Evolutionary conservation across 2,888 invertebrate species (phyloP), one percentile per base, ranked within the genome.

Genomic region (Pteria penguin): DNA sequence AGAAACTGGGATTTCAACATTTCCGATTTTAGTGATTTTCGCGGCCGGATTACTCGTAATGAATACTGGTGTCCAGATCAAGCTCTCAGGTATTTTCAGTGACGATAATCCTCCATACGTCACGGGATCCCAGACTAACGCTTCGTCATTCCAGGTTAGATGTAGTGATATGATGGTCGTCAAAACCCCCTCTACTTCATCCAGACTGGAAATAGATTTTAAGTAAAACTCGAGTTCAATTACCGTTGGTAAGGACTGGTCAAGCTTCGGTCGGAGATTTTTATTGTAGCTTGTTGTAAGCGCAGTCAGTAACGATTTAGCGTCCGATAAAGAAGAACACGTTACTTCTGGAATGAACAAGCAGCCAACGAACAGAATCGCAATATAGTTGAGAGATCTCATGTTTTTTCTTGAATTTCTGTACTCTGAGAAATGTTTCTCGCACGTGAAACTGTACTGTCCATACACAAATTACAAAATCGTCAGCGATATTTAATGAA

Each of bases 31-130:
- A 5, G 26, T 29, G 1, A 58, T 5, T 11, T 54, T 29, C 11
- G 70, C 32, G 2, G 58, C 36, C 0, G 80, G 76, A 32, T 78
- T 68, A 0, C 66, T 27, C 5, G 78, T 24, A 5, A 78, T 52
- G 2, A 80, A 8, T 26, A 74, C 74, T 26, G 81, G 81, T 32
- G 65, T 72, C 81, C 81, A 82, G 1, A 79, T 75, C 14, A 72
- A 54, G 2, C 55, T 26, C 52, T 62, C 65, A 2, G 45, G 61
- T 14, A 78, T 36, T 8, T 73, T 72, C 4, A 78, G 24, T 3
- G 52, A 26, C 0, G 33, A 45, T 1, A 71, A 69, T 5, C 62
- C 57, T n/a, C 70, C 74, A 57, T 82, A 78, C 2, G 26, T 14
- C 1, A 22, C 14, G 1, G 78, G 74, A 18, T 73, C 70, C 81